Evolutionary conservation across 2,113 vertebrate species (phyloP).

Genomic region (Zosterops pallidus): DNA sequence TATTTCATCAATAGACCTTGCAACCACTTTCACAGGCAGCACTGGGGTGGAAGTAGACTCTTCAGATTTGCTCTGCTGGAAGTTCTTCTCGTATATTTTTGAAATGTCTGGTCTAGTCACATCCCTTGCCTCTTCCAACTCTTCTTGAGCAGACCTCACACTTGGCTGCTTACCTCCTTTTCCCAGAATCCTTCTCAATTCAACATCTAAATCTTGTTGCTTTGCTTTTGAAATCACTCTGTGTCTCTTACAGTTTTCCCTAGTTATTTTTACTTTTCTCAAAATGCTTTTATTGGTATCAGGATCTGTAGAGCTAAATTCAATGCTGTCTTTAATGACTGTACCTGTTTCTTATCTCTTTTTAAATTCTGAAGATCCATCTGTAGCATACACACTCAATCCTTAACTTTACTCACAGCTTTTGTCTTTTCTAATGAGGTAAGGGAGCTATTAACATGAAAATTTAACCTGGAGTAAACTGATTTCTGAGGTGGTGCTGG

Average conservation of each 20-base stretch:
- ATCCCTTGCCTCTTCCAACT: neutral
- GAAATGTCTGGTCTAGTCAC: neutral
- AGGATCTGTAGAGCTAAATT: neutral
- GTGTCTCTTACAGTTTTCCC: neutral
- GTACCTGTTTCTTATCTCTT: neutral
- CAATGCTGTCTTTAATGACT: neutral
- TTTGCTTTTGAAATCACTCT: neutral
- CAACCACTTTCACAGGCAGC: slow-evolving; percentile 4
- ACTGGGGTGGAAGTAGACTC: neutral
- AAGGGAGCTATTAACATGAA: neutral
- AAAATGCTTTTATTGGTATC: neutral
- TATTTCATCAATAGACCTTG: slow-evolving; percentile 74
- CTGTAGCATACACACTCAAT: neutral
- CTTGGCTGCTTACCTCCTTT: slow-evolving; percentile 40
- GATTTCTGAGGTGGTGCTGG: slow-evolving; percentile 5
- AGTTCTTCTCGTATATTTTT: neutral
- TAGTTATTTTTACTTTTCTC: neutral
- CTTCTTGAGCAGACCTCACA: slow-evolving; percentile 60
- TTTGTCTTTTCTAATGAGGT: neutral
- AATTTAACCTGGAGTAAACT: neutral
- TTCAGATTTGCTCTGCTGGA: neutral
- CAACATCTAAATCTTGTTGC: neutral
- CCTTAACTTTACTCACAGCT: neutral
- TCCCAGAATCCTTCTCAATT: neutral
- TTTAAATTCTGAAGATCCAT: neutral